Percentiles rank a stretch among this genome's conserved stretches.
These are phyloP conservation scores for Sphaerophoria rueppellii DNA, from an alignment of 2,888 invertebrate genomes.

Conservation along the genomic window DNA sequence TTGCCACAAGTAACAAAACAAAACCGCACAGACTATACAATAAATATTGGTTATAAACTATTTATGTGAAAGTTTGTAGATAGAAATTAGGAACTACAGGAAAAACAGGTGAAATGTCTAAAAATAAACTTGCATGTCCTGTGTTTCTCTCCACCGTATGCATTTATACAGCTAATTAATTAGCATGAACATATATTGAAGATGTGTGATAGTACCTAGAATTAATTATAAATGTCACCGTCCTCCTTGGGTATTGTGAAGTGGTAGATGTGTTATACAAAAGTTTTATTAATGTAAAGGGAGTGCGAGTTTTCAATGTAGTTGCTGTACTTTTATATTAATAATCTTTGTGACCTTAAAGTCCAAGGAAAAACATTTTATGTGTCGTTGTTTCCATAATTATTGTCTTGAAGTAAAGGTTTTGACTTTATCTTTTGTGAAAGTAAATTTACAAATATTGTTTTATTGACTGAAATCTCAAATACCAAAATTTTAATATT, in stretches of 20 bases:
- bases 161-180: not conserved
- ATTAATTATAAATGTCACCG: not conserved
- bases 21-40: too few relatives aligned
- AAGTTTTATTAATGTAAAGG: not conserved
- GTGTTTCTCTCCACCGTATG: not conserved
- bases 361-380: too few relatives aligned
- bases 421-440: too few relatives aligned
- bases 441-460: too few relatives aligned
- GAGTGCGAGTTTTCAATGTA: too few relatives aligned
- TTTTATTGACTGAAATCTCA: too few relatives aligned
- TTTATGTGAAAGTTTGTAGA: not conserved
- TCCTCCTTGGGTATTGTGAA: slow-evolving; percentile 25
- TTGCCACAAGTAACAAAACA: too few relatives aligned
- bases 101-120: slow-evolving; percentile 34
- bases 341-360: too few relatives aligned
- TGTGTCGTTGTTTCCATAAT: too few relatives aligned
- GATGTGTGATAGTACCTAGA: not conserved
- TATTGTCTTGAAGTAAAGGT: too few relatives aligned
- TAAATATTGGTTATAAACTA: not conserved
- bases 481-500: too few relatives aligned
- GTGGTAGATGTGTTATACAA: slow-evolving; percentile 26
- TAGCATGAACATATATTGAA: not conserved
- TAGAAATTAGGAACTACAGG: not conserved
- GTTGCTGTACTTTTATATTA: too few relatives aligned
- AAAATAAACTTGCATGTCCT: slow-evolving; percentile 43